A percentile compares a stretch with the other conserved stretches of the same genome.
phyloP scores from a whole-genome alignment of 64 coral and sea anemone species.

The Platygyra sinensis region DNA sequence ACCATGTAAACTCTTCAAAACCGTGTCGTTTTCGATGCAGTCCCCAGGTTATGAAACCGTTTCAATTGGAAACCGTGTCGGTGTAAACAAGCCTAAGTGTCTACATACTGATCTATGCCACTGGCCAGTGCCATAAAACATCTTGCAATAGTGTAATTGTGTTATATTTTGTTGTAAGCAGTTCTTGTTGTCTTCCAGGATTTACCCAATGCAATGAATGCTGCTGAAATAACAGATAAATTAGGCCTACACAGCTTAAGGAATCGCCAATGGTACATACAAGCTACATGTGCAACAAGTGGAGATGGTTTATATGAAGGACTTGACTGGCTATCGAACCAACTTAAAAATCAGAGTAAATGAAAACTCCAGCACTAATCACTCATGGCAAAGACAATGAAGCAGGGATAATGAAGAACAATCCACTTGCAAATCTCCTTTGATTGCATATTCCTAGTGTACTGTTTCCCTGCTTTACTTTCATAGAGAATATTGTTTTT shows the following conservation, averaged over 20 bases:
- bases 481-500: not conserved
- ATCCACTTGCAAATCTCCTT: not conserved
- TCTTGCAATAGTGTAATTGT: not conserved
- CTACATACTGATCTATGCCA: too few species aligned
- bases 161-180: not conserved
- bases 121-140: too few species aligned
- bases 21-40: too few species aligned
- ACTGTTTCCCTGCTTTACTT: slow-evolving; percentile 19
- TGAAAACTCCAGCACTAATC: not conserved
- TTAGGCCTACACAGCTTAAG: slow-evolving; percentile 26
- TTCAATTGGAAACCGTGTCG: too few species aligned
- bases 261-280: slow-evolving; percentile 50
- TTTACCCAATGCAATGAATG: slow-evolving; percentile 77
- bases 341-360: slow-evolving; percentile 1
- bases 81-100: too few species aligned
- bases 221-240: slow-evolving; percentile 67
- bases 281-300: slow-evolving; percentile 73
- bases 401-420: not conserved
- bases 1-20: too few species aligned
- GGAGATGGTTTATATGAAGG: slow-evolving; percentile 74
- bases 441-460: not conserved
- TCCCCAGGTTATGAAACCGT: too few species aligned
- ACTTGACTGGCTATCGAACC: slow-evolving; percentile 58
- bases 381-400: not conserved
- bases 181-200: slow-evolving; percentile 29